Conservation (phyloP, 2,113 vertebrate species). For the Lichenostomus cassidix region DNA sequence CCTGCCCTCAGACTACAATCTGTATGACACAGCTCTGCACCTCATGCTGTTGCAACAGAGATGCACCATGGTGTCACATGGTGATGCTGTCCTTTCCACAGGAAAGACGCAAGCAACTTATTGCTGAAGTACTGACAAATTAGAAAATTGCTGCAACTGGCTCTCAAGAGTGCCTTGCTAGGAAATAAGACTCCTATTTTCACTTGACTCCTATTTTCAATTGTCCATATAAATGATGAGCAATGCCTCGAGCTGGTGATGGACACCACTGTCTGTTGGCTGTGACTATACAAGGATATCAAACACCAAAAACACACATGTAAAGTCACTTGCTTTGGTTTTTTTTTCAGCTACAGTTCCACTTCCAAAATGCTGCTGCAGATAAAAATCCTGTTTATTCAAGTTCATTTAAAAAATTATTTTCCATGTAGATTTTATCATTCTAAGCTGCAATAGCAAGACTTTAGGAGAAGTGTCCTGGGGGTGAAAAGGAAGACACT, state of each 20-base stretch:
- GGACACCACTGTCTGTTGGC: background rate
- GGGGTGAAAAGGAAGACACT: background rate
- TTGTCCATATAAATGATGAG: background rate
- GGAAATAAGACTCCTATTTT: background rate
- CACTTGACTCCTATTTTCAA: background rate
- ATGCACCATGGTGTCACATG: fast-evolving
- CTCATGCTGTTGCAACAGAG: background rate
- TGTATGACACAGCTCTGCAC: background rate
- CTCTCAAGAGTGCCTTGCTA: background rate
- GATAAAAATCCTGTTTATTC: background rate
- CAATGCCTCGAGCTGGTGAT: background rate
- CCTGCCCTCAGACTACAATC: background rate
- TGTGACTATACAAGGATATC: background rate
- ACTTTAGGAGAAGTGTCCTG: background rate
- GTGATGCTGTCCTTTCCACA: background rate
- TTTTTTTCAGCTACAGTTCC: background rate
- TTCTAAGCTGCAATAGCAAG: background rate
- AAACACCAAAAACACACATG: background rate
- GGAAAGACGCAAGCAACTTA: background rate
- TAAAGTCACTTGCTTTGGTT: background rate
- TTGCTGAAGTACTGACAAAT: background rate
- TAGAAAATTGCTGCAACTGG: background rate
- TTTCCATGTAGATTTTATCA: background rate
- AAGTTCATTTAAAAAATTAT: background rate
- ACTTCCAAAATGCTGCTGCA: background rate